Percentiles rank a stretch among this genome's conserved stretches.
These are phyloP conservation scores for Plumapathes pennacea DNA, from an alignment of 92 coral and sea anemone species.

Conservation along the genomic window DNA sequence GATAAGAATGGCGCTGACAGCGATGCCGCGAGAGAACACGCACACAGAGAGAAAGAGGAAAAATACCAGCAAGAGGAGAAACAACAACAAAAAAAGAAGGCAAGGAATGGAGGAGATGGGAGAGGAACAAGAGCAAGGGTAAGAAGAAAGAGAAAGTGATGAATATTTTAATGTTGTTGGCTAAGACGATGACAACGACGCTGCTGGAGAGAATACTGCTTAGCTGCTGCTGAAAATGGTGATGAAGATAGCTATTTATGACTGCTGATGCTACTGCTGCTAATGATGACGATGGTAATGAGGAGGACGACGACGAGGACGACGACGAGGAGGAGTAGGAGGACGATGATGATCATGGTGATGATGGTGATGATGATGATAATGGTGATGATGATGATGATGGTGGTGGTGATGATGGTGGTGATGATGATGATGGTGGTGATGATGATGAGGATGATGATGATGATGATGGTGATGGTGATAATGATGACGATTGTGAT, in stretches of 20 bases:
- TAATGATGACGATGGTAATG: neutral
- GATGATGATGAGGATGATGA: neutral
- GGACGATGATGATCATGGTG: slow-evolving; percentile 11
- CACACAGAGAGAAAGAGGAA: too few species aligned
- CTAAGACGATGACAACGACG: neutral
- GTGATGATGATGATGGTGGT: neutral
- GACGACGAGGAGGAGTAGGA: neutral
- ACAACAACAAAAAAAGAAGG: too few species aligned
- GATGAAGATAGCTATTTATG: too few species aligned
- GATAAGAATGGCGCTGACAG: too few species aligned
- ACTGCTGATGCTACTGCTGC: neutral
- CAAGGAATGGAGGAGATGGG: too few species aligned
- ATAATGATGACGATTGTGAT: neutral
- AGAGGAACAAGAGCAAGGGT: too few species aligned
- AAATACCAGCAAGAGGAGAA: too few species aligned
- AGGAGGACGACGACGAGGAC: slow-evolving; percentile 5
- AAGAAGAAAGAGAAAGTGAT: too few species aligned
- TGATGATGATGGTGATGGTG: slow-evolving; percentile 1
- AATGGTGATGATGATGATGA: slow-evolving; percentile 1
- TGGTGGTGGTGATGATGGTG: neutral
- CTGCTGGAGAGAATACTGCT: neutral
- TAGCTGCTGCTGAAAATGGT: neutral
- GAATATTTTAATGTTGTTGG: too few species aligned
- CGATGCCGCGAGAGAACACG: too few species aligned
- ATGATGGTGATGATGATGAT: slow-evolving; percentile 15